Conservation (phyloP, 2,888 invertebrate genomes). For the Hyposoter dolosus region DNA sequence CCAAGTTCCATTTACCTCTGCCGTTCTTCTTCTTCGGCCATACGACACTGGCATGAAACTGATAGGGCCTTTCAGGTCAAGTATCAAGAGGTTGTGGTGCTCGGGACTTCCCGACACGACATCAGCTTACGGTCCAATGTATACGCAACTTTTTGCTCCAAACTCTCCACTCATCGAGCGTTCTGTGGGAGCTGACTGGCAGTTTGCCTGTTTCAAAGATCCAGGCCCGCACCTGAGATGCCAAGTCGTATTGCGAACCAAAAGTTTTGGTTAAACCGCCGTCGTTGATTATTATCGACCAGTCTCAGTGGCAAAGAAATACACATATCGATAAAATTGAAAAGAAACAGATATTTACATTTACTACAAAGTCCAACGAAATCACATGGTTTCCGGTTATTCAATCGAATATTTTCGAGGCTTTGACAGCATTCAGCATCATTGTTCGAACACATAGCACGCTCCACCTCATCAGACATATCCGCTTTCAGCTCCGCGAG, state of each 20-base stretch:
- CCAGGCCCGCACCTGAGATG: background rate
- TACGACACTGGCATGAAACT: slow-evolving; percentile 52
- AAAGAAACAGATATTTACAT: background rate
- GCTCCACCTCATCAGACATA: background rate
- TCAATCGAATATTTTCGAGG: background rate
- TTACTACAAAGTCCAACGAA: background rate
- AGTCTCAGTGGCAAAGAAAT: background rate
- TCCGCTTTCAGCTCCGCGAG: background rate
- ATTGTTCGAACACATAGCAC: slow-evolving; percentile 1
- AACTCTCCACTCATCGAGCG: slow-evolving; percentile 16
- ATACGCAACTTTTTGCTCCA: slow-evolving; percentile 2
- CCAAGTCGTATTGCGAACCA: background rate
- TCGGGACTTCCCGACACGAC: slow-evolving; percentile 40
- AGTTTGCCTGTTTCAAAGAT: slow-evolving; percentile 10
- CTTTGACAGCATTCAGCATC: background rate
- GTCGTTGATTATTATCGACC: background rate
- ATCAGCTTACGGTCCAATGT: slow-evolving; percentile 18
- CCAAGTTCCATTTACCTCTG: slow-evolving; percentile 49
- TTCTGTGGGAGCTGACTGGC: background rate
- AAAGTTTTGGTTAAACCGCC: background rate
- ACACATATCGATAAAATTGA: background rate
- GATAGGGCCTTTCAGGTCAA: slow-evolving; percentile 54
- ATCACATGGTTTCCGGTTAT: slow-evolving; percentile 5
- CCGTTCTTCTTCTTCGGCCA: slow-evolving; percentile 36
- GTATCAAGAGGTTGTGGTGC: slow-evolving; percentile 31